phyloP scores from a whole-genome alignment of 2,113 vertebrate genomes.

The Burhinus oedicnemus region DNA sequence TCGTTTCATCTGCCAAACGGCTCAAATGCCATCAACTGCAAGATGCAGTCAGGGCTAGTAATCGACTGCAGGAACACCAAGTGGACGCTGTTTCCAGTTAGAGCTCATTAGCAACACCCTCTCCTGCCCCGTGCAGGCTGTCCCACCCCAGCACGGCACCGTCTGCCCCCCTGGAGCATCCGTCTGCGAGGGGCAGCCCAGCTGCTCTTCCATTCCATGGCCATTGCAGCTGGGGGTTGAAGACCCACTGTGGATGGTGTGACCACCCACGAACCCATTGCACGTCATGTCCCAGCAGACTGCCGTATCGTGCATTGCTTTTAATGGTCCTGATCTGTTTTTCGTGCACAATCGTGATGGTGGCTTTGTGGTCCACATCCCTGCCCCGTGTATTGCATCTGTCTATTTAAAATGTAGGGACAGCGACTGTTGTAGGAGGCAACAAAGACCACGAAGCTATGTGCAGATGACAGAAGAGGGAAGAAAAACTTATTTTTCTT shows the following conservation, averaged over 20 bases:
- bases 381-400: no score
- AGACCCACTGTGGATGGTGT: no score
- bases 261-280: not conserved
- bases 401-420: not conserved
- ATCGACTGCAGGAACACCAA: not conserved
- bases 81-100: not conserved
- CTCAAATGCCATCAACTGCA: not conserved
- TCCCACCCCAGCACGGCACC: not conserved
- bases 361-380: not conserved
- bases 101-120: not conserved
- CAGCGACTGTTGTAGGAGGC: not conserved
- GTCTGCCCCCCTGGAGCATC: not conserved
- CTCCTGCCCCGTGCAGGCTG: no score
- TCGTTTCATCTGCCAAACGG: not conserved
- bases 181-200: not conserved
- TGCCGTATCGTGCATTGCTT: fast-evolving
- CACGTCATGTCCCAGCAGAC: no score
- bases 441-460: fast-evolving
- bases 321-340: not conserved
- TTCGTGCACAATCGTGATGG: not conserved
- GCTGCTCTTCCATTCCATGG: no score
- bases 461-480: not conserved
- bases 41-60: no score
- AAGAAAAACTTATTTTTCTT: not conserved
- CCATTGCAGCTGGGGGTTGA: no score